Base-by-base conservation (phyloP, 2,888 invertebrate genomes). In the Platerodrilus igneus region DNA sequence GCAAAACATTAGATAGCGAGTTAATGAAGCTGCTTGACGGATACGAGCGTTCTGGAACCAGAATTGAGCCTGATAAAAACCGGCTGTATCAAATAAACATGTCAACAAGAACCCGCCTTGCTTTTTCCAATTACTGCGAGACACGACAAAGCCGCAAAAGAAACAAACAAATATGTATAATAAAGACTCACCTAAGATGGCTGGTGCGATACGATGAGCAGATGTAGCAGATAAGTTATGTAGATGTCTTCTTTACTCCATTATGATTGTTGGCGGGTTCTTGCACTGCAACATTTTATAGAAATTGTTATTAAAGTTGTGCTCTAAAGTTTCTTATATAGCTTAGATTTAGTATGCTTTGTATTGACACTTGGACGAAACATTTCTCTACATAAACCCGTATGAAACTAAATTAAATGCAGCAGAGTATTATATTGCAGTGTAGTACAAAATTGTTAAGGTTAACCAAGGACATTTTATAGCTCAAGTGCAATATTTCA, bases 81-180 rank as follows among this genome's bases (percentile, higher is more conserved):
- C 60, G 60, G 60, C 62, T 57, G 62, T 54, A 62, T 65, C 65
- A 60, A 65, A 67, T 67, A 67, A 66, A 67, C 61, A 66, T 64
- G 66, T 67, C 67, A 66, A 63, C 62, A 40, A 53, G 55, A 50
- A 56, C 61, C 56, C 63, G 63, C 62, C 66, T 64, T 60, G 55
- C 56, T 53, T 52, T 56, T 58, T 57, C 62, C 60, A 59, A 62
- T 61, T 62, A 62, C 53, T 44, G 52, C 51, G n/a, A n/a, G n/a
- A n/a, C n/a, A n/a, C n/a, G 48, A 50, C 40, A 47, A 41, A 40
- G 50, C 55, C 56, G 55, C 52, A 53, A 56, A 56, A 57, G 47
- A 51, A 55, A 53, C 52, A 59, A 59, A n/a, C n/a, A n/a, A n/a
- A n/a, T n/a, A n/a, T n/a, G n/a, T n/a, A n/a, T n/a, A 58, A 60